Evolutionary conservation across 2,888 invertebrate genomes (phyloP).

Genomic region (Drosophila sordidapex): DNA sequence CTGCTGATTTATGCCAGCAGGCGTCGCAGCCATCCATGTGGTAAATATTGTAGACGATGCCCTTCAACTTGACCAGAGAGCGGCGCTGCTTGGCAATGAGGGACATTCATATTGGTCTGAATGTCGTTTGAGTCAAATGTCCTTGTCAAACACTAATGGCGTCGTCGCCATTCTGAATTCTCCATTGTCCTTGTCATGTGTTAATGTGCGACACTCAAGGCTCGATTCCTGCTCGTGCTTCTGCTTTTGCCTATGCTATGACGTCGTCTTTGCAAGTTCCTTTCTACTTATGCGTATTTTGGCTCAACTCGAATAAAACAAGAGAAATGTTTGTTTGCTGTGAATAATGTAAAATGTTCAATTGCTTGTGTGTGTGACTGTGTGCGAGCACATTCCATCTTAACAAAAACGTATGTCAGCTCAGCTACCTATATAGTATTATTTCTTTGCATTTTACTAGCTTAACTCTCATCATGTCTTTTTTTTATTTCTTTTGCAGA

Average conservation of each 20-base stretch:
- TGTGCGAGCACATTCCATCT: constrained; percentile 15
- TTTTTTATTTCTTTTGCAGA: constrained; percentile 66
- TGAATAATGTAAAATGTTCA: constrained; percentile 62
- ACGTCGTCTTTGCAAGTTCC: constrained; percentile 20
- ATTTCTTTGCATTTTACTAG: neutral
- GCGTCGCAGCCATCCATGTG: constrained; percentile 46
- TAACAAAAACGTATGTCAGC: constrained; percentile 13
- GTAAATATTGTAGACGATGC: constrained; percentile 34
- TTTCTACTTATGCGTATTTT: constrained; percentile 43
- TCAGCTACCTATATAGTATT: constrained; percentile 20
- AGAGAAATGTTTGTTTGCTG: constrained; percentile 41
- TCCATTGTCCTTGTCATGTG: constrained; percentile 67
- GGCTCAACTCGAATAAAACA: constrained; percentile 59
- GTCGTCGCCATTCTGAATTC: constrained; percentile 54
- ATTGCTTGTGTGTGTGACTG: constrained; percentile 1
- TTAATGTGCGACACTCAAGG: constrained; percentile 63
- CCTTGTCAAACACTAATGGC: constrained; percentile 77
- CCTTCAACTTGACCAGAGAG: constrained; percentile 70
- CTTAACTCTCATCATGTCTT: constrained; percentile 24
- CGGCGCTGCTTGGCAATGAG: neutral
- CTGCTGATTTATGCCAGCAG: constrained; percentile 59
- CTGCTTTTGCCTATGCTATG: constrained; percentile 15
- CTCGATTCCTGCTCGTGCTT: constrained; percentile 51
- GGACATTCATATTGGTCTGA: constrained; percentile 33
- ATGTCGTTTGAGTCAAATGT: constrained; percentile 59